phyloP scores from a whole-genome alignment of 2,797 vertebrate genomes.

The Microcaecilia unicolor region DNA sequence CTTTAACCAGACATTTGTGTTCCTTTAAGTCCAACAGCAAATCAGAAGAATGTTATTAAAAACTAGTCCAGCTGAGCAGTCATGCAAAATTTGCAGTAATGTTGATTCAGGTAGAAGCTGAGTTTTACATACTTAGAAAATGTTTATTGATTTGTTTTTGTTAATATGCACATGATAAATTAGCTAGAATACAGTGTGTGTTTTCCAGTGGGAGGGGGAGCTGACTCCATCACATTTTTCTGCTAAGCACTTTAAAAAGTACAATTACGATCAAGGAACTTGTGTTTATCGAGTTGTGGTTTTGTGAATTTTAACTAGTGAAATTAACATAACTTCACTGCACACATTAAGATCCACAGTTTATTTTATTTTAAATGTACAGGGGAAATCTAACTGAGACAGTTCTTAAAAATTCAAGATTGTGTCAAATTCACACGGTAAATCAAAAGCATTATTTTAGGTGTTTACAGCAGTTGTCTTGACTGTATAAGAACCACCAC shows the following conservation, averaged over 20 bases:
- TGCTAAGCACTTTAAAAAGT: background rate
- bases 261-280: fast-evolving
- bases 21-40: too few relatives aligned
- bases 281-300: too few relatives aligned
- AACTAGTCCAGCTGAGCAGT: too few relatives aligned
- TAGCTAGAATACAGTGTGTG: too few relatives aligned
- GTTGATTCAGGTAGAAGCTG: too few relatives aligned
- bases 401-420: slow-evolving; percentile 13
- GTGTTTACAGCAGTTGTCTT: slow-evolving; percentile 13
- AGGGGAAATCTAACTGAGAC: background rate
- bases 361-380: background rate
- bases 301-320: too few relatives aligned
- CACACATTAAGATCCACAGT: slow-evolving; percentile 18
- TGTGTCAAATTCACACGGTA: slow-evolving; percentile 2
- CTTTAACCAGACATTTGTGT: too few relatives aligned
- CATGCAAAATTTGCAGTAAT: too few relatives aligned
- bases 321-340: background rate
- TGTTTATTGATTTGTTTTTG: too few relatives aligned
- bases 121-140: too few relatives aligned
- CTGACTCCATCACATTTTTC: background rate
- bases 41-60: too few relatives aligned
- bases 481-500: slow-evolving; percentile 19
- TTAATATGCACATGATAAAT: too few relatives aligned
- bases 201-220: background rate
- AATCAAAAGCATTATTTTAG: slow-evolving; percentile 11